These are phyloP conservation scores for Acrocera orbiculus DNA, from an alignment of 2,888 invertebrate species.

Conservation along the genomic window DNA sequence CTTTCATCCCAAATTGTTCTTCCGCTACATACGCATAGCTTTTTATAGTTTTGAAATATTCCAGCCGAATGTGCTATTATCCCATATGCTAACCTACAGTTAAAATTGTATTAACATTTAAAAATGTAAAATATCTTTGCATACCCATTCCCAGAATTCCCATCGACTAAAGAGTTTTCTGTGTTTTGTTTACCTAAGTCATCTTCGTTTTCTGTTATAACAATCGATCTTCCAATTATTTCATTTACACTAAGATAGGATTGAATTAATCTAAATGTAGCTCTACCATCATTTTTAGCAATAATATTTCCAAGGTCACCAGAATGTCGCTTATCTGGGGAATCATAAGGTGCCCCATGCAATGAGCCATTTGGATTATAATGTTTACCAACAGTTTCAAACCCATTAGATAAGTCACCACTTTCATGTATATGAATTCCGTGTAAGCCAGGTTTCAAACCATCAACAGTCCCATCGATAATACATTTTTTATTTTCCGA, in stretches of 20 bases:
- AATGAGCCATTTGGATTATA: slow-evolving; percentile 36
- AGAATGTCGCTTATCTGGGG: slow-evolving; percentile 33
- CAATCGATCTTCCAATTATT: slow-evolving; percentile 61
- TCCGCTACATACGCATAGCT: slow-evolving; percentile 81
- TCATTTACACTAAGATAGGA: slow-evolving; percentile 46
- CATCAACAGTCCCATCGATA: slow-evolving; percentile 73
- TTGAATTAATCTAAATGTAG: slow-evolving; percentile 45
- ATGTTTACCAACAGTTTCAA: slow-evolving; percentile 41
- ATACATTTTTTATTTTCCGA: slow-evolving; percentile 37
- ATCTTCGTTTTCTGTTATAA: slow-evolving; percentile 44
- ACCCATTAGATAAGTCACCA: slow-evolving; percentile 49
- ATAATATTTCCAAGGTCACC: slow-evolving; percentile 49
- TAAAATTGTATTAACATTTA: not conserved
- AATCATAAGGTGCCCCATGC: slow-evolving; percentile 35
- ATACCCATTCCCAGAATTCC: slow-evolving; percentile 44
- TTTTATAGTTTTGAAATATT: slow-evolving; percentile 68
- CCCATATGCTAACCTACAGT: slow-evolving; percentile 57
- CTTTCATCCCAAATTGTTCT: slow-evolving; percentile 78
- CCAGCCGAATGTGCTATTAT: slow-evolving; percentile 80
- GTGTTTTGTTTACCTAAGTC: slow-evolving; percentile 40
- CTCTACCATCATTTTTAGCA: slow-evolving; percentile 43
- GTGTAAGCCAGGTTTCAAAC: slow-evolving; percentile 42
- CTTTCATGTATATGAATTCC: slow-evolving; percentile 44
- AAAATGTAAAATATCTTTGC: not conserved
- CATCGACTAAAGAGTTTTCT: slow-evolving; percentile 38